Evolutionary conservation across 2,797 vertebrate genomes (phyloP).

Genomic region (Sparidentex hasta): DNA sequence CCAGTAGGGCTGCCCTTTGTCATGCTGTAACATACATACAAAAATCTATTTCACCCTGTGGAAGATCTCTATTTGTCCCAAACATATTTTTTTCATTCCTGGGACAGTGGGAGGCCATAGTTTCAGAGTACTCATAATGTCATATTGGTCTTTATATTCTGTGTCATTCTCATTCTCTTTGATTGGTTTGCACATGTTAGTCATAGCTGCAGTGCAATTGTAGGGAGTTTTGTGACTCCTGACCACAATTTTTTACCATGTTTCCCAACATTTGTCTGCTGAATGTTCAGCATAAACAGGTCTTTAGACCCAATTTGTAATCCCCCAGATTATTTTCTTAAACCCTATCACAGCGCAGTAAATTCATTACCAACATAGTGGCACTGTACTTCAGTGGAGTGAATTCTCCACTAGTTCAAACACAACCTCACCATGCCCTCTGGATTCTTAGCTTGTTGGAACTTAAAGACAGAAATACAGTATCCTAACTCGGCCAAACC

Average conservation of each 20-base stretch:
- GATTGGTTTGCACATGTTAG: background rate
- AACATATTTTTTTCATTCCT: too few species aligned
- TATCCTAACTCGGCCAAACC: conserved; percentile 27
- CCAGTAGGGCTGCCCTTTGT: too few species aligned
- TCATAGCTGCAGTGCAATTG: background rate
- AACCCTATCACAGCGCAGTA: conserved; percentile 16
- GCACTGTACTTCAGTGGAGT: background rate
- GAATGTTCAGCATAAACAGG: background rate
- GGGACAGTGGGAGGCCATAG: too few species aligned
- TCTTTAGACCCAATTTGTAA: conserved; percentile 6
- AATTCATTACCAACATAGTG: conserved; percentile 8
- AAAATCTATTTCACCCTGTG: too few species aligned
- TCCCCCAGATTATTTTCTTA: conserved; percentile 22
- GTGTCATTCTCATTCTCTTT: background rate
- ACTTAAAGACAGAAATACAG: conserved; percentile 21
- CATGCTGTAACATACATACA: too few species aligned
- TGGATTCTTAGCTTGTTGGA: conserved; percentile 20
- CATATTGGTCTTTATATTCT: background rate
- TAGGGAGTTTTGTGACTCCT: background rate
- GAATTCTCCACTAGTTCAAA: conserved; percentile 27
- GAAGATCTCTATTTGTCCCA: too few species aligned
- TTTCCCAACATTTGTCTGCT: background rate
- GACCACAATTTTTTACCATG: background rate
- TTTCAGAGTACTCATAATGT: background rate
- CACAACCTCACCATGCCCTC: conserved; percentile 19